Percentiles rank a stretch among this genome's conserved stretches.
Conservation (phyloP, 2,888 invertebrate species). For the Malthinus seriepunctatus region DNA sequence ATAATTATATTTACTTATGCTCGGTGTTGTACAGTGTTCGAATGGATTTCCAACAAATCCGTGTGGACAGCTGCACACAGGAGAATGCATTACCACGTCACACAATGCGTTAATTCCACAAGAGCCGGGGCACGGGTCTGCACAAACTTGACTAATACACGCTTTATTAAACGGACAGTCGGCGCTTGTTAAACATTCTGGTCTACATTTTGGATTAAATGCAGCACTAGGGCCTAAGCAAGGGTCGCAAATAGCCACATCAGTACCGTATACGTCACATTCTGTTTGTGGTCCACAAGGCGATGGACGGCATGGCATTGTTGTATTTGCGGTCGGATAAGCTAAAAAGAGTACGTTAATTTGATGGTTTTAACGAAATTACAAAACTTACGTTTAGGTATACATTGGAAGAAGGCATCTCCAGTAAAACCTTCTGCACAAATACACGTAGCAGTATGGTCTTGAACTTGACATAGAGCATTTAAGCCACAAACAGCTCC, state of each 20-base stretch:
- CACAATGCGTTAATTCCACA: conserved; percentile 77
- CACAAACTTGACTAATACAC: conserved; percentile 73
- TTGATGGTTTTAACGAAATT: background rate
- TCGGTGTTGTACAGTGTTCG: conserved; percentile 65
- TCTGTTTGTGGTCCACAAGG: conserved; percentile 72
- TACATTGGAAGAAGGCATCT: conserved; percentile 78
- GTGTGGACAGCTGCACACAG: conserved; percentile 70
- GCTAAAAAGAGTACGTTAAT: conserved; percentile 14
- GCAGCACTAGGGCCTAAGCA: conserved; percentile 70
- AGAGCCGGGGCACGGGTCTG: conserved; percentile 79
- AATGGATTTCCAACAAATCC: conserved; percentile 77
- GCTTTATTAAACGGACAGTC: conserved; percentile 80
- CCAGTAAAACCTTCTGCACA: conserved; percentile 80
- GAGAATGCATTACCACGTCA: conserved; percentile 70
- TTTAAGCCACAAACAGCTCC: conserved; percentile 78
- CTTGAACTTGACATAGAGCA: conserved; percentile 76
- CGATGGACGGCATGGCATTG: conserved; percentile 74
- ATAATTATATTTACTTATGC: conserved; percentile 30
- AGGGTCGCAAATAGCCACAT: conserved; percentile 79
- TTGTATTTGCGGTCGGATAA: conserved; percentile 61
- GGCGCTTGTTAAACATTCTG: conserved; percentile 79
- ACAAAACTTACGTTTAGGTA: conserved; percentile 56
- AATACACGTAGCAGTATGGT: conserved; percentile 81
- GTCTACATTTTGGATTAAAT: conserved; percentile 75
- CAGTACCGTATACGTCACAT: conserved; percentile 72